Base-by-base conservation (phyloP, 2,113 vertebrate species). In the Thalassoma bifasciatum region DNA sequence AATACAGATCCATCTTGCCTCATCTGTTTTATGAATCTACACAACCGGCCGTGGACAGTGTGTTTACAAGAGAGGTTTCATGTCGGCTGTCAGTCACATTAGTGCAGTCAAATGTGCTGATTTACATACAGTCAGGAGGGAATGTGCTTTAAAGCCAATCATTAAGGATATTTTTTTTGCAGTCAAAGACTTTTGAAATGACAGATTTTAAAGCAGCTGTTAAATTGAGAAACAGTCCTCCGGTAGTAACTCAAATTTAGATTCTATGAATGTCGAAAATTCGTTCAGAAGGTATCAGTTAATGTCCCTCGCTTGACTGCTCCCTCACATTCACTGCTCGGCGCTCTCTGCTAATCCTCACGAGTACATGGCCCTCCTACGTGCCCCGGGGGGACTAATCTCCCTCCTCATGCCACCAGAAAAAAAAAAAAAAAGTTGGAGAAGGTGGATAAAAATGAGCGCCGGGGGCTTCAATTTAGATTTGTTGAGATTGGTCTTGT, bases 391-490 rank as follows among this genome's bases (percentile, higher is more conserved):
- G 75, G 84, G 46, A 88, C 70, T 83, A 85, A 89, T 90, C 85
- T 84, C 53, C 69, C 58, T 62, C 68, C 70, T 85, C 75, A 64
- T 70, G 70, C 73, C 74, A 77, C 54, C 76, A 79, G 72, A 49
- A 67, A 46, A 46, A 19, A 42, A 40, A 42, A 42, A 46, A 46
- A 46, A 80, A 83, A 79, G 63, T 78, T 72, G 19, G 74, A 63
- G 66, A 69, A 77, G 3, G 51, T 53, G 62, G 65, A 51, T 67
- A 71, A 82, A 87, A 87, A 67, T 17, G 53, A 81, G 22, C 0
- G 77, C 89, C 85, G 53, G 36, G 74, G 90, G 87, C 79, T 75
- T 77, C 83, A 83, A 88, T 87, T 91, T 81, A 79, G 85, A 87
- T 77, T 51, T 74, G 72, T 79, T 58, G 61, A 90, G 88, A 88